Evolutionary conservation across 2,113 vertebrate genomes (phyloP).

Genomic region (Sclerurus mexicanus): DNA sequence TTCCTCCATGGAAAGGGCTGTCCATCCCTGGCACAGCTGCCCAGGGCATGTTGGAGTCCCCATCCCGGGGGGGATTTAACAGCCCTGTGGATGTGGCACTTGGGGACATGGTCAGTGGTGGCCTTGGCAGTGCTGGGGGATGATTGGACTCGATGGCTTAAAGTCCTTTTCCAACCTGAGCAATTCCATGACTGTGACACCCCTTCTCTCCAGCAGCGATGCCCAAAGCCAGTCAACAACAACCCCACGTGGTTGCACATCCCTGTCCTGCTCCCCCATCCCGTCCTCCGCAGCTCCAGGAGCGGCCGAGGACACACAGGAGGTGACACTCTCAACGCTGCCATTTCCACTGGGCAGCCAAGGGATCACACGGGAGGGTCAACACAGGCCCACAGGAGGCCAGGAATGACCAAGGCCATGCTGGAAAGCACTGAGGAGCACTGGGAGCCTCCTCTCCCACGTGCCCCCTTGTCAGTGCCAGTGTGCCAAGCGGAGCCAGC

Average conservation of each 20-base stretch:
- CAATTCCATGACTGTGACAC: background rate
- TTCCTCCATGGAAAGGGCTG: no score
- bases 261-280: background rate
- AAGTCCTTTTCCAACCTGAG: background rate
- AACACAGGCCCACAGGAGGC: background rate
- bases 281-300: accelerated
- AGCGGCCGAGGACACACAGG: accelerated
- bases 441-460: no score
- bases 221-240: background rate
- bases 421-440: no score
- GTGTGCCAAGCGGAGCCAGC: background rate
- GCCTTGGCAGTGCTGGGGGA: background rate
- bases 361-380: background rate
- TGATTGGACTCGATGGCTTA: accelerated
- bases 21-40: background rate
- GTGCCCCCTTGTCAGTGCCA: background rate
- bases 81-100: background rate
- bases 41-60: background rate
- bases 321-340: background rate
- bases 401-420: no score
- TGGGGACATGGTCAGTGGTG: background rate
- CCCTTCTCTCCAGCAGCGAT: background rate
- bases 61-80: no score
- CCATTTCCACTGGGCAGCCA: background rate
- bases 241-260: accelerated